Evolutionary conservation across 2,797 vertebrate species (phyloP), one percentile per base, ranked within the genome.

Genomic region (Poeciliopsis turneri): DNA sequence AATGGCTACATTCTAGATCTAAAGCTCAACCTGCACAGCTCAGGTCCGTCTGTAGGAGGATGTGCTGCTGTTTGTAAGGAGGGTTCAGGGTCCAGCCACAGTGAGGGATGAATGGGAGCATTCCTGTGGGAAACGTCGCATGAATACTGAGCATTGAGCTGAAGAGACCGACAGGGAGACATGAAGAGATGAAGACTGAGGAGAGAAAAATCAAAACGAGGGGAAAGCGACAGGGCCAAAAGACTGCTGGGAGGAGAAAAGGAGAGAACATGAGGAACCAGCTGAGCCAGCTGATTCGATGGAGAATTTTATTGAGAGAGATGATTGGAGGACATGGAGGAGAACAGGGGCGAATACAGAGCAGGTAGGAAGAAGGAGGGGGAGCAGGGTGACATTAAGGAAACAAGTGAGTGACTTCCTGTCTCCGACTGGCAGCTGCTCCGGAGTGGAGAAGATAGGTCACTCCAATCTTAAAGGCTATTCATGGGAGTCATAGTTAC

Each of bases 121-220:
- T 94, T 80, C 64, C 18, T 66, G 53, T 55, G 84, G 78, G 83
- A 82, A 74, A 90, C 82, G 72, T 78, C 18, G 16, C 84, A 84
- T 85, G 72, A 93, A 93, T 91, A 89, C 90, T 86, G 86, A 92
- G 83, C 76, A 77, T 75, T 74, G 81, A 89, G 72, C 83, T 70
- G 68, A 59, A 74, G 69, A 66, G 28, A 47, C 36, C 39, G 64
- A 68, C 16, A 64, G 36, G 18, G 72, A 85, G 49, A 64, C 55
- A 33, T 28, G 41, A 74, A 78, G 73, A 41, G 71, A 64, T 23
- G 64, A 68, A 68, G 36, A 41, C 64, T 2, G 36, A 33, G 6
- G 72, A 75, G 57, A 71, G 70, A 51, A 68, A 75, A 83, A 88
- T 82, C 79, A 79, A 81, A 83, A 90, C 78, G 57, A 84, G 84